Evolutionary conservation across 2,113 vertebrate species (phyloP).

Genomic region (Ammodytes dubius): DNA sequence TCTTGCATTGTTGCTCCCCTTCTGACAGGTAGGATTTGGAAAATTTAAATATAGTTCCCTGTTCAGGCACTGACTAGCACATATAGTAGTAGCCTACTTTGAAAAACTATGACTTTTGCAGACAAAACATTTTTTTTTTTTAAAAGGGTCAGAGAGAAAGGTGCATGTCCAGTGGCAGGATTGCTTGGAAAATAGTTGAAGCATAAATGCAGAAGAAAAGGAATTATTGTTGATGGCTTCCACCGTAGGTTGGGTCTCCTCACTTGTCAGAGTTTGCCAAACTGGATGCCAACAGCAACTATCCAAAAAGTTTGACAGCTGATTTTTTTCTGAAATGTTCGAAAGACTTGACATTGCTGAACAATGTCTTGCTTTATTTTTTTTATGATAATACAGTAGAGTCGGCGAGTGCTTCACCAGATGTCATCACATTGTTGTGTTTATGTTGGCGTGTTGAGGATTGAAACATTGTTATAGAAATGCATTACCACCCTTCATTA

Average conservation of each 20-base stretch:
- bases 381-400: constrained; percentile 65
- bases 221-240: constrained; percentile 32
- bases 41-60: not conserved
- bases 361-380: constrained; percentile 44
- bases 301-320: constrained; percentile 62
- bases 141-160: not conserved
- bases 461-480: constrained; percentile 80
- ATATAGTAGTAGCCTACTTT: not conserved
- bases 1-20: not conserved
- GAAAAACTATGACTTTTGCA: constrained; percentile 1
- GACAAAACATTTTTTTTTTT: constrained; percentile 18
- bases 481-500: constrained; percentile 81
- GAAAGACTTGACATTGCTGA: constrained; percentile 29
- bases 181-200: constrained; percentile 19
- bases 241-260: constrained; percentile 37
- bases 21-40: constrained; percentile 2
- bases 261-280: constrained; percentile 42
- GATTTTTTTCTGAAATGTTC: constrained; percentile 52
- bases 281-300: constrained; percentile 32
- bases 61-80: not conserved
- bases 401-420: constrained; percentile 59
- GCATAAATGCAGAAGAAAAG: constrained; percentile 9
- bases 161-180: not conserved
- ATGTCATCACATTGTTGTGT: constrained; percentile 70
- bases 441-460: constrained; percentile 71